Conservation (phyloP, 37 sponge, comb jelly and placozoan genomes). For the Mnemiopsis leidyi region DNA sequence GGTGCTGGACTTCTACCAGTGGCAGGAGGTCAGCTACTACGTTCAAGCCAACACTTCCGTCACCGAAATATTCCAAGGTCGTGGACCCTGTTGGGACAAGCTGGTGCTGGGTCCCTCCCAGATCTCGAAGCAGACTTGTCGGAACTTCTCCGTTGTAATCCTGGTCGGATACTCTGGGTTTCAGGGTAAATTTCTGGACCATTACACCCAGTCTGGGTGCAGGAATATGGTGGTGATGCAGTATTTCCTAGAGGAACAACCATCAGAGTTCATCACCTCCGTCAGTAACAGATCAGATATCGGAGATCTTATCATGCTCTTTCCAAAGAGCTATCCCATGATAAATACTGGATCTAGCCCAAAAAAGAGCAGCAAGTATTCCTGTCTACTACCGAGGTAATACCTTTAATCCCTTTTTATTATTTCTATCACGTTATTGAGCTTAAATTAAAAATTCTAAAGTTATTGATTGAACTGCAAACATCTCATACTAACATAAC, state of each 20-base stretch:
- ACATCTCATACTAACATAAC: background rate
- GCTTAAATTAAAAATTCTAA: too few relatives aligned
- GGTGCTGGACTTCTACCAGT: constrained; percentile 20
- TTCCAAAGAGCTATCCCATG: constrained; percentile 13
- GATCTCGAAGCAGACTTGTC: background rate
- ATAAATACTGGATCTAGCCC: background rate
- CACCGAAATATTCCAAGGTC: background rate
- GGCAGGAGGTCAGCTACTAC: constrained; percentile 28
- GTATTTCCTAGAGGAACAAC: constrained; percentile 30
- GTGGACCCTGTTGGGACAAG: constrained; percentile 47
- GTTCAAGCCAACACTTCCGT: constrained; percentile 13
- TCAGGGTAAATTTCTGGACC: background rate
- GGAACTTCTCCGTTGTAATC: constrained; percentile 25
- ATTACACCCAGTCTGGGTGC: background rate
- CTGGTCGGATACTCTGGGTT: constrained; percentile 24
- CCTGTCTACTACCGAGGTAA: constrained; percentile 19
- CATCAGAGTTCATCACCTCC: background rate
- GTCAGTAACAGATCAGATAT: constrained; percentile 11
- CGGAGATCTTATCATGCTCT: constrained; percentile 44
- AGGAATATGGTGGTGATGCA: constrained; percentile 52
- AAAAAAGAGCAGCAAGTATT: background rate
- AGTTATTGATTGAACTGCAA: background rate
- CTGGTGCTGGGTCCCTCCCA: background rate
- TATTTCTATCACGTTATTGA: too few relatives aligned
- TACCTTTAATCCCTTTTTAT: too few relatives aligned